Evolutionary conservation across 2,888 invertebrate genomes (phyloP), one percentile per base, ranked within the genome.

Genomic region (Muscina levida): DNA sequence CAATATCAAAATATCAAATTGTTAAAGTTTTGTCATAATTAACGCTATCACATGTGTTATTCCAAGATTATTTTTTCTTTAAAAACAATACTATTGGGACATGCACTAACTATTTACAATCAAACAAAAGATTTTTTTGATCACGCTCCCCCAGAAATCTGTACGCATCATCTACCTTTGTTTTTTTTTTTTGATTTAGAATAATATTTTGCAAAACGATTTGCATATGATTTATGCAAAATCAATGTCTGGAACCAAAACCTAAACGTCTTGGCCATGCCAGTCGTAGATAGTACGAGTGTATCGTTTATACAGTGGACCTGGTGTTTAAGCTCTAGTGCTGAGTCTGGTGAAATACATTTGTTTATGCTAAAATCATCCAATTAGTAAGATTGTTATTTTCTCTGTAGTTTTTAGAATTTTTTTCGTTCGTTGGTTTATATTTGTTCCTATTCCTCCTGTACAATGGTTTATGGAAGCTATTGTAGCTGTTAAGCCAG

Each of bases 361-460:
- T 90, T 90, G 90, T 90, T 90, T 90, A 90, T 90, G 89, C 90
- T 90, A 89, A 90, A 90, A 90, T 89, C 89, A 88, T 85, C 90
- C 89, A 90, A 90, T 90, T 90, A 90, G 89, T 85, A 88, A 90
- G 90, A 90, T 90, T 90, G 90, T 90, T 89, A 90, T 90, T 89
- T 89, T 89, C 87, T 87, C 88, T 88, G 88, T 85, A 80, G 86
- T 85, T 85, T 85, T 39, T 59, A 8, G 17, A 11, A 39, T 39
- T 1, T 62, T 42, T 62, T 42, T 62, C 11, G 83, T 87, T 85
- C 88, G 86, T 85, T 85, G 85, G 86, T 86, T 88, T 86, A 82
- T 80, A 81, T 48, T 56, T 67, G 77, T 31, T 74, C 48, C 66
- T 72, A 62, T 22, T 59, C 71, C n/a, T n/a, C n/a, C n/a, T n/a